A percentile compares a stretch with the other conserved stretches of the same genome.
phyloP scores from a whole-genome alignment of 2,113 vertebrate genomes.

The Cyprinodon tularosa region DNA sequence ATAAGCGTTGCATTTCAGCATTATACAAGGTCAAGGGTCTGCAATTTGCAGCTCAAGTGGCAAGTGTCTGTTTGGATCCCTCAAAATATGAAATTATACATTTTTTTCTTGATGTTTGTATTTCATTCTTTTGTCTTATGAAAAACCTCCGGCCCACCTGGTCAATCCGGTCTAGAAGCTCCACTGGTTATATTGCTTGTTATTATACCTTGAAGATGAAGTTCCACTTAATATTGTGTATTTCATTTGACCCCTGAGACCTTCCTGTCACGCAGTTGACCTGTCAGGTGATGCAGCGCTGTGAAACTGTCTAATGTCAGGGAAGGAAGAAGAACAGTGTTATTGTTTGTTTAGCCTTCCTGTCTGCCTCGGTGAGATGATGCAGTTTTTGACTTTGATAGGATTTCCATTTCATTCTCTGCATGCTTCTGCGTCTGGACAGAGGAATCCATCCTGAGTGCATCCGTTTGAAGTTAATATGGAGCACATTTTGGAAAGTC shows the following conservation, averaged over 20 bases:
- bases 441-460: slow-evolving; percentile 61
- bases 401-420: slow-evolving; percentile 74
- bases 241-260: slow-evolving; percentile 70
- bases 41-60: too few relatives aligned
- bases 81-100: too few relatives aligned
- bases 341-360: slow-evolving; percentile 51
- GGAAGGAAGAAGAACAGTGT: slow-evolving; percentile 28
- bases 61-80: too few relatives aligned
- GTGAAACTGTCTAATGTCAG: slow-evolving; percentile 42
- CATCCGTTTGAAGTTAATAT: slow-evolving; percentile 71
- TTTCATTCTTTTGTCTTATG: too few relatives aligned
- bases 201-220: slow-evolving; percentile 69
- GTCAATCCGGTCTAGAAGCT: too few relatives aligned
- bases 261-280: slow-evolving; percentile 50
- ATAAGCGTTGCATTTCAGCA: too few relatives aligned
- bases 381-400: slow-evolving; percentile 61
- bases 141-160: too few relatives aligned
- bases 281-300: slow-evolving; percentile 49
- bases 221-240: slow-evolving; percentile 64
- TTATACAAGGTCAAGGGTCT: too few relatives aligned
- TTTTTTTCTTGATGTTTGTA: too few relatives aligned
- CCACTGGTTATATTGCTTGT: slow-evolving; percentile 29
- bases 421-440: slow-evolving; percentile 74
- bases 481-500: slow-evolving; percentile 73
- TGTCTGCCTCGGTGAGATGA: slow-evolving; percentile 44